Conservation (phyloP, 1,140 invertebrate species). For the Limonius californicus region DNA sequence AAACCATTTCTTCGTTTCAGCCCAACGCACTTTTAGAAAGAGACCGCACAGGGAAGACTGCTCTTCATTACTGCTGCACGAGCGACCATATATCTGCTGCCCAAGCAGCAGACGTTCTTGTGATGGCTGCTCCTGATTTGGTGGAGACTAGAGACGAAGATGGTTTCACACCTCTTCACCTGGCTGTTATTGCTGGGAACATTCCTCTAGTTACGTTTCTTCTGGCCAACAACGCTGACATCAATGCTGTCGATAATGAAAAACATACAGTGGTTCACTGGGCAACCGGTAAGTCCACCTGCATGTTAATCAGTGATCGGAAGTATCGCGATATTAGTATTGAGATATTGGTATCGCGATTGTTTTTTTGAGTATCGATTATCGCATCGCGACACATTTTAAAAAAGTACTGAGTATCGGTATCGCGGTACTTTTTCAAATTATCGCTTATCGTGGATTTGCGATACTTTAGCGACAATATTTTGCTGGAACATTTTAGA, state of each 20-base stretch:
- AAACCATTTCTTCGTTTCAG: constrained; percentile 52
- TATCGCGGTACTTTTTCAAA: too few species aligned
- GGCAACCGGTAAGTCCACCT: constrained; percentile 91
- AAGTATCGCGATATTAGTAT: too few species aligned
- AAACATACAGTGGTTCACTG: constrained; percentile 96
- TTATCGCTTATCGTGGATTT: too few species aligned
- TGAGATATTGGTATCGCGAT: too few species aligned
- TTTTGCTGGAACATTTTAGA: too few species aligned
- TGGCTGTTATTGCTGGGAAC: constrained; percentile 89
- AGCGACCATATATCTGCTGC: constrained; percentile 46
- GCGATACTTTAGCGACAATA: too few species aligned
- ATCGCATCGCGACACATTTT: too few species aligned
- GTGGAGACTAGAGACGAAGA: constrained; percentile 83
- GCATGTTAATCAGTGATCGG: too few species aligned
- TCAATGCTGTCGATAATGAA: constrained; percentile 87
- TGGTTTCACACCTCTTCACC: constrained; percentile 89
- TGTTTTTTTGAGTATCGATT: too few species aligned
- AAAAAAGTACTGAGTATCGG: too few species aligned
- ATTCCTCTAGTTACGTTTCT: constrained; percentile 76
- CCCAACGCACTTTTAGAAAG: constrained; percentile 59
- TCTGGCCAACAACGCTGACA: constrained; percentile 76
- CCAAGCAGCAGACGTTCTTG: constrained; percentile 64
- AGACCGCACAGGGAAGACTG: constrained; percentile 80
- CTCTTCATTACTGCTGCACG: constrained; percentile 86
- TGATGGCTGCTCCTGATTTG: constrained; percentile 73